These are phyloP conservation scores for Cepaea hortensis DNA, from an alignment of 2,888 invertebrate genomes.

Conservation along the genomic window DNA sequence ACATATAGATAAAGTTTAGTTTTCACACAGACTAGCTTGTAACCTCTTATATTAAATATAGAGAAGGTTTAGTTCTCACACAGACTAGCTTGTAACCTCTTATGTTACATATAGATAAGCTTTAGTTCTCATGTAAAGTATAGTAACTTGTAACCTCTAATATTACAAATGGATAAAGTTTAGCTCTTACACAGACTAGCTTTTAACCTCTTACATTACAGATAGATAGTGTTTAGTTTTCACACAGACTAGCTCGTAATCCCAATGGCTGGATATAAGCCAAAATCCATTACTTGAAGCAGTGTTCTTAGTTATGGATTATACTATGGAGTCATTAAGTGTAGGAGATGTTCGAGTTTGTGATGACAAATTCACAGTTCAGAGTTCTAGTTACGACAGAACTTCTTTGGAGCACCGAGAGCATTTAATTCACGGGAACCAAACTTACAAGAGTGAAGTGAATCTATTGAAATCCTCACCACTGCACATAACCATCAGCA, in stretches of 20 bases:
- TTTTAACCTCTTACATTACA: too few relatives aligned
- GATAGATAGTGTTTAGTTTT: too few relatives aligned
- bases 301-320: constrained; percentile 18
- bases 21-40: too few relatives aligned
- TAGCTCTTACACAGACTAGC: too few relatives aligned
- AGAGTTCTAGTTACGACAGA: not conserved
- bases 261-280: not conserved
- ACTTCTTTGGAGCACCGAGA: not conserved
- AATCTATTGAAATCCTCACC: not conserved
- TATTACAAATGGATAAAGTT: too few relatives aligned
- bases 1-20: too few relatives aligned
- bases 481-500: not conserved
- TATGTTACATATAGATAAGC: too few relatives aligned
- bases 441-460: not conserved
- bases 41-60: too few relatives aligned
- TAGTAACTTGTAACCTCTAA: too few relatives aligned
- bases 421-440: not conserved
- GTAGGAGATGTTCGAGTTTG: not conserved
- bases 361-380: not conserved
- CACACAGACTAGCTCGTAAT: not conserved
- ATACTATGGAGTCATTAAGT: constrained; percentile 35
- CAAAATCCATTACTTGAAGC: not conserved
- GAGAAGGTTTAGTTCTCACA: too few relatives aligned
- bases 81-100: too few relatives aligned
- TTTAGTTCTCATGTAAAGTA: too few relatives aligned